Conservation (phyloP, 2,888 invertebrate species). For the Pycnomerus fuliginosus region DNA sequence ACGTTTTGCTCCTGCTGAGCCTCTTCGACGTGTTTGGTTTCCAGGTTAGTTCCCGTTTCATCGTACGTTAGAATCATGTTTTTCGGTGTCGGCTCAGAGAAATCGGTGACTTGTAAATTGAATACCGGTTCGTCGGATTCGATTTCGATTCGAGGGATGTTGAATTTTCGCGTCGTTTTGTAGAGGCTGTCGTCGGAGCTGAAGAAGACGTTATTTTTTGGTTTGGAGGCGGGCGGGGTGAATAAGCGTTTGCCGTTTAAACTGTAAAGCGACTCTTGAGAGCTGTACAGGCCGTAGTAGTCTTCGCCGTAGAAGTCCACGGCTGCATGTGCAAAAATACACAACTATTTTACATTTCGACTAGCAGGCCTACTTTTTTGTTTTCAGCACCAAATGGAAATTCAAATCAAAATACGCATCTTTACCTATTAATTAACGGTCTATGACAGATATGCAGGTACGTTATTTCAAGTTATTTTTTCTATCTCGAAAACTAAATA, state of each 20-base stretch:
- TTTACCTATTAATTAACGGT: too few species aligned
- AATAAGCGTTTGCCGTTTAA: constrained; percentile 40
- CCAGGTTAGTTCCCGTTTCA: constrained; percentile 43
- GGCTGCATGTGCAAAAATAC: constrained; percentile 50
- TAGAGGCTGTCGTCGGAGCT: constrained; percentile 51
- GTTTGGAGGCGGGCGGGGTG: constrained; percentile 47
- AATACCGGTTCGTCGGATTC: constrained; percentile 47
- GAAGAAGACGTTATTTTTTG: constrained; percentile 50
- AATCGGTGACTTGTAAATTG: constrained; percentile 50
- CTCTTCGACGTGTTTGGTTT: constrained; percentile 36
- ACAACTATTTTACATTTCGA: constrained; percentile 4
- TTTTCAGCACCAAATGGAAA: too few species aligned
- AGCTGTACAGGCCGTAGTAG: constrained; percentile 35
- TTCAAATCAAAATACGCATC: too few species aligned
- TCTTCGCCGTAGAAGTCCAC: constrained; percentile 44
- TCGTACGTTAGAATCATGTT: constrained; percentile 53
- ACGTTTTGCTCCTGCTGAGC: constrained; percentile 29
- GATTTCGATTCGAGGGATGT: constrained; percentile 50
- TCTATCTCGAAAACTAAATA: too few species aligned
- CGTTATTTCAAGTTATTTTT: too few species aligned
- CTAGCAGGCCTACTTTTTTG: background rate
- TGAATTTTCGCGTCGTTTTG: constrained; percentile 46
- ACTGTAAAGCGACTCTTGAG: constrained; percentile 47
- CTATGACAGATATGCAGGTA: too few species aligned
- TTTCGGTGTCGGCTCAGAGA: constrained; percentile 49